Percentiles rank a stretch among this genome's conserved stretches.
These are phyloP conservation scores for Eupithecia exiguata DNA, from an alignment of 2,888 invertebrate genomes.

Conservation along the genomic window DNA sequence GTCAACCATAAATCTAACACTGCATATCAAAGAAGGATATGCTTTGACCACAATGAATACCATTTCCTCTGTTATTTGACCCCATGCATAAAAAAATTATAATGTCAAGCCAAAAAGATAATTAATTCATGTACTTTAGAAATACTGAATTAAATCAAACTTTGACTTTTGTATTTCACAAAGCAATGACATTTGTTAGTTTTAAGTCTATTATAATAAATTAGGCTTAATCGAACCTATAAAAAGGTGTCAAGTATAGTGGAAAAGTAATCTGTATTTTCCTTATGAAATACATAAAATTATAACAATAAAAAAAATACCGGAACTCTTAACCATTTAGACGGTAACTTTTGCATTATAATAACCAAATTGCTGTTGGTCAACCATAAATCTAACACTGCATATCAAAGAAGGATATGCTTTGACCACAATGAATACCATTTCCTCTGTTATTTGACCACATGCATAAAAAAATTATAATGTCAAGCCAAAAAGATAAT, in stretches of 20 bases:
- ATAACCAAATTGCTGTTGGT: neutral
- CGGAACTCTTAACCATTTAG: too few relatives aligned
- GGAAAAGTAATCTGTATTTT: neutral
- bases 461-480: neutral
- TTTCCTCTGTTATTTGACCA: slow-evolving; percentile 6
- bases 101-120: neutral
- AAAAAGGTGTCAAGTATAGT: neutral
- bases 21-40: slow-evolving; percentile 30
- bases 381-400: neutral
- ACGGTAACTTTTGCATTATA: neutral
- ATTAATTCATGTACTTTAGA: neutral
- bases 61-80: slow-evolving; percentile 5
- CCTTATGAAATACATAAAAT: too few relatives aligned
- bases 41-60: slow-evolving; percentile 20
- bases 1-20: neutral
- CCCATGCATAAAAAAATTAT: neutral
- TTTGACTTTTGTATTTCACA: neutral
- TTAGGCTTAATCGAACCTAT: neutral
- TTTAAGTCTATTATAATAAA: neutral
- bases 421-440: slow-evolving; percentile 19
- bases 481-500: neutral
- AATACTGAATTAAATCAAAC: neutral
- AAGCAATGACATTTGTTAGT: neutral
- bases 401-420: slow-evolving; percentile 30
- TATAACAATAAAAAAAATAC: too few relatives aligned